A percentile compares a stretch with the other conserved stretches of the same genome.
Evolutionary conservation across 2,888 invertebrate species (phyloP).

Genomic region (Catocala sponsa): DNA sequence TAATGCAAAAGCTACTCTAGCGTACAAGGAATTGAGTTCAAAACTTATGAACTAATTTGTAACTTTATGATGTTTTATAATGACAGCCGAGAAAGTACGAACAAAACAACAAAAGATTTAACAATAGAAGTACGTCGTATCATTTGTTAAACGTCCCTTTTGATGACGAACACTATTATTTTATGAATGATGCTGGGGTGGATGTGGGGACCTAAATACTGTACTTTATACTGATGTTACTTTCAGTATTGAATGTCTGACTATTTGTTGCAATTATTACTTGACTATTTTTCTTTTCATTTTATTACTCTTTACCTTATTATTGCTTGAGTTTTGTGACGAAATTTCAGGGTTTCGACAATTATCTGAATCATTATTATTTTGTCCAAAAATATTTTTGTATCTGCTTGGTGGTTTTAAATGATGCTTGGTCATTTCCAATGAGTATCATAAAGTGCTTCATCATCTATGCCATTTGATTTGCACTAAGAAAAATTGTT

Average conservation of each 20-base stretch:
- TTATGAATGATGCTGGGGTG: slow-evolving; percentile 82
- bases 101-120: slow-evolving; percentile 83
- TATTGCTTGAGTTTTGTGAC: neutral
- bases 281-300: neutral
- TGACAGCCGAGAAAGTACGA: slow-evolving; percentile 60
- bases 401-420: neutral
- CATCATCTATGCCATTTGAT: slow-evolving; percentile 4
- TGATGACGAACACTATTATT: slow-evolving; percentile 85
- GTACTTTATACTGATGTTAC: slow-evolving; percentile 65
- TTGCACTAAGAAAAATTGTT: neutral
- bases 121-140: slow-evolving; percentile 85
- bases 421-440: slow-evolving; percentile 4
- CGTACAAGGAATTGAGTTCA: slow-evolving; percentile 26
- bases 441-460: neutral
- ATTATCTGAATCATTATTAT: too few relatives aligned
- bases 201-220: slow-evolving; percentile 63
- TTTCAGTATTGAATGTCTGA: slow-evolving; percentile 26
- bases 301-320: slow-evolving; percentile 5
- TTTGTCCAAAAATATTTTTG: too few relatives aligned
- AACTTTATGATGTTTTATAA: slow-evolving; percentile 58
- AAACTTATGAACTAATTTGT: slow-evolving; percentile 28
- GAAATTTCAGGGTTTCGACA: too few relatives aligned
- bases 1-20: slow-evolving; percentile 39
- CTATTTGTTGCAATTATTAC: slow-evolving; percentile 9
- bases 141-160: slow-evolving; percentile 88